These are phyloP conservation scores for Callyntrura sp. DNA, from an alignment of 2,888 invertebrate genomes.

Conservation along the genomic window DNA sequence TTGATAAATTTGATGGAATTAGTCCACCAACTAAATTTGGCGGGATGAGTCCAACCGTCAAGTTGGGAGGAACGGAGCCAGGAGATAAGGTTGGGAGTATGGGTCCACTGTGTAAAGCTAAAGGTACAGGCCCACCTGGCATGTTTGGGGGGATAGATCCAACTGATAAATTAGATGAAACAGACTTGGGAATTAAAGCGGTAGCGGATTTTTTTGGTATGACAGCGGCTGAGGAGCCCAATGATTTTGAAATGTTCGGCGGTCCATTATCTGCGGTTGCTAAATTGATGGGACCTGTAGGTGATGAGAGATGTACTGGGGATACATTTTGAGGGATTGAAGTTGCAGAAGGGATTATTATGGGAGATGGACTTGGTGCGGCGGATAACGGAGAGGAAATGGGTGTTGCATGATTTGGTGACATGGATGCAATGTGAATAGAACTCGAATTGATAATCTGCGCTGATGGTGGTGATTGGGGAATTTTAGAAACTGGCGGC, in stretches of 20 bases:
- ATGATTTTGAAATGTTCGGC: slow-evolving; percentile 78
- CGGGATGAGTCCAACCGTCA: slow-evolving; percentile 73
- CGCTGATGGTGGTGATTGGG: slow-evolving; percentile 84
- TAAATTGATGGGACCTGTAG: slow-evolving; percentile 80
- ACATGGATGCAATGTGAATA: slow-evolving; percentile 83
- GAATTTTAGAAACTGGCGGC: slow-evolving; percentile 60
- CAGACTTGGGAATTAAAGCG: slow-evolving; percentile 72
- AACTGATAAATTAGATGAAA: neutral
- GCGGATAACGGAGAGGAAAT: slow-evolving; percentile 76
- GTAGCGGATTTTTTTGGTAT: slow-evolving; percentile 81
- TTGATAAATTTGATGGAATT: neutral
- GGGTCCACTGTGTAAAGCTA: neutral
- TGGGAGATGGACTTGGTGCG: slow-evolving; percentile 85
- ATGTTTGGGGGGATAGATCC: neutral
- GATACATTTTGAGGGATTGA: slow-evolving; percentile 82
- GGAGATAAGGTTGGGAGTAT: neutral
- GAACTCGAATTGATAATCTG: slow-evolving; percentile 84
- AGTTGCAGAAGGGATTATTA: slow-evolving; percentile 84
- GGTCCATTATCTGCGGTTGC: slow-evolving; percentile 81
- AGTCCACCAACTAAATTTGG: slow-evolving; percentile 18
- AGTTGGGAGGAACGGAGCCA: neutral
- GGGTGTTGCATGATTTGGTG: slow-evolving; percentile 85
- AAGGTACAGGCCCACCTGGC: neutral
- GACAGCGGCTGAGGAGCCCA: slow-evolving; percentile 79
- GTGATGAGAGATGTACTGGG: slow-evolving; percentile 83